Percentiles rank a stretch among this genome's conserved stretches.
Conservation (phyloP, 2,113 vertebrate genomes). For the Aspidoscelis tigris region DNA sequence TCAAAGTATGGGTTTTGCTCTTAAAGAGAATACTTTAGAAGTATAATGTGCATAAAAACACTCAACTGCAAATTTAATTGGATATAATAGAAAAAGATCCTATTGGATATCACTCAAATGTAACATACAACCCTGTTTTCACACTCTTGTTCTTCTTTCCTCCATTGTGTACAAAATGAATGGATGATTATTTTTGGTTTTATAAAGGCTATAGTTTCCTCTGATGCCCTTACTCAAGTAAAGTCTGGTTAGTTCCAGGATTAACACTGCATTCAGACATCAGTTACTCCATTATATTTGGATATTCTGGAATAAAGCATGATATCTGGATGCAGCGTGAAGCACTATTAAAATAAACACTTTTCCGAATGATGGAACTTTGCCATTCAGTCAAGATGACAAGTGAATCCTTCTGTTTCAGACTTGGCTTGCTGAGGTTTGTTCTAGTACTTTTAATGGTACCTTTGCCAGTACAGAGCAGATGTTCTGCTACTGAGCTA, state of each 20-base stretch:
- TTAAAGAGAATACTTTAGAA: slow-evolving; percentile 18
- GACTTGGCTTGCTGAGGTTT: no score
- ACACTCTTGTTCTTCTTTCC: background rate
- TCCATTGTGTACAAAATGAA: background rate
- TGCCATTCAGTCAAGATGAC: background rate
- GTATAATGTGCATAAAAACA: slow-evolving; percentile 29
- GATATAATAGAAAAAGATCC: slow-evolving; percentile 32
- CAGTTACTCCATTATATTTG: no score
- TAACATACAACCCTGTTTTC: background rate
- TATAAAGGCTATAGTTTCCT: background rate
- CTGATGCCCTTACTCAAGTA: background rate
- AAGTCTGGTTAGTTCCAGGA: background rate
- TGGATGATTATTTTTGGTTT: background rate
- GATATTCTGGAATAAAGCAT: no score
- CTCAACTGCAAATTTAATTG: slow-evolving; percentile 29
- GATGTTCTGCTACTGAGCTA: no score
- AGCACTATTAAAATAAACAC: background rate
- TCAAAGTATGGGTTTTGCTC: background rate
- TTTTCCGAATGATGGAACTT: background rate
- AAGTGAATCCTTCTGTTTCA: background rate
- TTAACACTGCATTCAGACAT: no score
- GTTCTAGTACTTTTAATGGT: background rate
- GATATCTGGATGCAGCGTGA: background rate
- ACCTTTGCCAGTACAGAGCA: no score
- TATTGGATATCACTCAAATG: slow-evolving; percentile 37